Conservation (phyloP, 92 coral and sea anemone genomes). For the Isaurus tuberculatus region DNA sequence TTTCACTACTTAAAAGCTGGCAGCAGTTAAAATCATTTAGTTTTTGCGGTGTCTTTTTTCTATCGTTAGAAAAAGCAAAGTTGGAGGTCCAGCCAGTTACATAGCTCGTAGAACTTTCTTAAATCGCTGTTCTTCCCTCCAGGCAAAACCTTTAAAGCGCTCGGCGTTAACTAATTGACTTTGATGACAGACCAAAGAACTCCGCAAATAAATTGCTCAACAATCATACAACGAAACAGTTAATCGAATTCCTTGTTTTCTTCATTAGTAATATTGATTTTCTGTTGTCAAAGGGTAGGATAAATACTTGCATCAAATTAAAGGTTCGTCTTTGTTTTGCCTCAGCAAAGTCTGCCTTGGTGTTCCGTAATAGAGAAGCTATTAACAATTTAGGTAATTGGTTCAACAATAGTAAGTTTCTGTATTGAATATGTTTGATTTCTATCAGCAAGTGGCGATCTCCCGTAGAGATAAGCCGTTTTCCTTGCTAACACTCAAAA, state of each 20-base stretch:
- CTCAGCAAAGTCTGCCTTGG: neutral
- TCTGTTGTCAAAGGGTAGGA: neutral
- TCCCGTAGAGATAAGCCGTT: slow-evolving; percentile 42
- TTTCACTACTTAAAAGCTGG: neutral
- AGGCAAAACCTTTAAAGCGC: slow-evolving; percentile 25
- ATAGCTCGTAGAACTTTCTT: neutral
- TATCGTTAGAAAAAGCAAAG: neutral
- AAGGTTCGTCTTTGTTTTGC: neutral
- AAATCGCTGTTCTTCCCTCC: slow-evolving; percentile 1
- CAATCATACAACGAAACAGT: neutral
- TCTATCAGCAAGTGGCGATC: slow-evolving; percentile 29
- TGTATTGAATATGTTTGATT: slow-evolving; percentile 34
- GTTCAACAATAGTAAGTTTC: slow-evolving; percentile 15
- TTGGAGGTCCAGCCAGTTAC: slow-evolving; percentile 27
- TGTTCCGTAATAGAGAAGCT: slow-evolving; percentile 15
- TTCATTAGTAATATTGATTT: neutral
- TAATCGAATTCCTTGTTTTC: neutral
- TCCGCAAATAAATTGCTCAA: slow-evolving; percentile 20
- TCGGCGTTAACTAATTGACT: slow-evolving; percentile 29
- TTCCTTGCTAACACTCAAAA: slow-evolving; percentile 19
- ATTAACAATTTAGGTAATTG: slow-evolving; percentile 33
- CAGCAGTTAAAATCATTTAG: neutral
- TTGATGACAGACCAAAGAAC: slow-evolving; percentile 43
- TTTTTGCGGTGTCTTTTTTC: neutral
- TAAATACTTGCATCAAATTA: neutral